Evolutionary conservation across 2,888 invertebrate genomes (phyloP).

Genomic region (Junonia oenone): DNA sequence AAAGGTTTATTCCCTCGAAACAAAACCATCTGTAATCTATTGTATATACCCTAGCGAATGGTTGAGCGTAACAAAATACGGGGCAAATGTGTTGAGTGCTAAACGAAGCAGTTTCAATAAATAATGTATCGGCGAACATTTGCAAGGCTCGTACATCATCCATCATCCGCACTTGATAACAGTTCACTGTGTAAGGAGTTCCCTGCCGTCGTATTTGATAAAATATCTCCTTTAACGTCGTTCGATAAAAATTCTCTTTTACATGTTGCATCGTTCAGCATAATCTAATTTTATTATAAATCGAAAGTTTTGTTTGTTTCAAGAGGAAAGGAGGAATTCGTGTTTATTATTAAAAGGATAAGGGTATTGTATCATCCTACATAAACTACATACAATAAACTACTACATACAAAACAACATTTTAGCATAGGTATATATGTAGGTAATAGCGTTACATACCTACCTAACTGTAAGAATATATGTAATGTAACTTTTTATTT

Average conservation of each 20-base stretch:
- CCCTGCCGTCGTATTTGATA: constrained; percentile 8
- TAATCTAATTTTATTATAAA: background rate
- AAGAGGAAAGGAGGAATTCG: no score
- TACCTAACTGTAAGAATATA: no score
- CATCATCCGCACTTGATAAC: constrained; percentile 24
- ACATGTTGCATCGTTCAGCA: background rate
- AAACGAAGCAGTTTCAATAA: constrained; percentile 16
- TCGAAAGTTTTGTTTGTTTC: no score
- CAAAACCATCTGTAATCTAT: no score
- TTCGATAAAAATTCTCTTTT: constrained; percentile 1
- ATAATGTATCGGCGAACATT: constrained; percentile 18
- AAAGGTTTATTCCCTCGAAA: no score
- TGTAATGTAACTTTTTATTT: no score
- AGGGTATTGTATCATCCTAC: no score
- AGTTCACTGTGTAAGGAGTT: constrained; percentile 16
- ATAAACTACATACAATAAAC: no score
- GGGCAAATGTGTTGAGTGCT: constrained; percentile 1
- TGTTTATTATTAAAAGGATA: no score
- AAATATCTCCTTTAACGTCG: constrained; percentile 9
- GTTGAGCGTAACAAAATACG: background rate
- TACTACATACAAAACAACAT: no score
- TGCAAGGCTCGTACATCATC: constrained; percentile 17
- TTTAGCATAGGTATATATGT: no score
- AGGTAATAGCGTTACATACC: no score
- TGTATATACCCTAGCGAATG: background rate